Evolutionary conservation across 2,113 vertebrate genomes (phyloP), one percentile per base, ranked within the genome.

Genomic region (Hemibagrus wyckioides): DNA sequence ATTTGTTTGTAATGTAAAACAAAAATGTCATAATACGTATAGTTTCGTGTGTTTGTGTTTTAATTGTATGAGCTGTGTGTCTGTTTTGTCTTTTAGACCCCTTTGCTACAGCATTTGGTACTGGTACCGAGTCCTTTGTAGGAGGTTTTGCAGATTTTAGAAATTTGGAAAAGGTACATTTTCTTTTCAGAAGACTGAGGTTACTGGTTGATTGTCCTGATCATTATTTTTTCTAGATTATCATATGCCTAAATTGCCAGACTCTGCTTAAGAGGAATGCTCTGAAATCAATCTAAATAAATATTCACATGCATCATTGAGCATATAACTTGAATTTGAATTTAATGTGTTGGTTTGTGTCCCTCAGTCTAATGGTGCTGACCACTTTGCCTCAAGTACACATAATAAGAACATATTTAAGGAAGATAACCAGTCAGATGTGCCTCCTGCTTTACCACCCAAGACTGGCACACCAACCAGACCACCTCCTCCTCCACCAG

Each of bases 81-180:
- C 44, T 48, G 44, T 1, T 63, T 8, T 87, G 56, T 93, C 52
- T 79, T 89, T 80, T 89, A 95, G 98, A 99, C 92, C 98, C 97
- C 0, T 99, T 99, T 93, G 94, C 97, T 86, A 97, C 98, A 85
- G 92, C 98, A 80, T 99, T 99, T 92, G 98, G 98, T 90, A 97
- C 93, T 1, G 98, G 98, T 90, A 98, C 92, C 0, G 98, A 99
- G 63, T 96, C 97, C 6, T 98, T 97, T 92, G 96, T 94, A 91
- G 95, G 94, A 50, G 97, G 97, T 88, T 99, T 99, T 96, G 98
- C 98, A 88, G 98, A 99, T 93, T 99, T 99, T 87, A 98, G 96
- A 92, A 94, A 92, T 0, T 92, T 99, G 90, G 93, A 97, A 76
- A 97, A 99, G 97, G 98, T 99, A 97, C 96, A 39, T 56, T 56